Base-by-base conservation (phyloP, 2,888 invertebrate genomes). In the Megamerina dolium region DNA sequence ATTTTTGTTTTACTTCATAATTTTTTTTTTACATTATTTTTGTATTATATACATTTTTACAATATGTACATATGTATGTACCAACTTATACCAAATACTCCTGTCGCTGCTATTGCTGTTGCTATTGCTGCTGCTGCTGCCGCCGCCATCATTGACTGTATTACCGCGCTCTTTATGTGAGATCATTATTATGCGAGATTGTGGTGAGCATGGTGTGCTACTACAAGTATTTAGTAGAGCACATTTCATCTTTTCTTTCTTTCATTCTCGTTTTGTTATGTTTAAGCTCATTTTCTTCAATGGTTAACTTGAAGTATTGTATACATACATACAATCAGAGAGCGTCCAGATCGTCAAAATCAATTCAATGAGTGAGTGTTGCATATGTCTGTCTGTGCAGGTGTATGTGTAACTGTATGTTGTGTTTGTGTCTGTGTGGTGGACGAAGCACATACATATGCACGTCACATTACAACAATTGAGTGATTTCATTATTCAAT, bases 161-260 rank as follows among this genome's bases (percentile, higher is more conserved):
- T n/a, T n/a, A n/a, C n/a, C n/a, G n/a, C n/a, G n/a, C n/a, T 19
- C 26, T 9, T 27, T 47, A 42, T 37, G 45, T 66, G 64, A 64
- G 64, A 64, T 64, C 64, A 64, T 59, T 55, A 54, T 48, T 51
- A 57, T 59, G 63, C 63, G 64, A 63, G 64, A 61, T 55, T 60
- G n/a, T n/a, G n/a, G n/a, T n/a, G n/a, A n/a, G n/a, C n/a, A n/a
- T n/a, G n/a, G n/a, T n/a, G n/a, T n/a, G n/a, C 16, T 9, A 6
- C 17, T 26, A 27, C 12, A 37, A 27, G 18, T 29, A 10, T 19
- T 32, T 16, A 16, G 5, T 13, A 30, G 3, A 32, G 17, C 32
- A 32, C 17, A 17, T 16, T 8, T 32, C 19, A 5, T n/a, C 5
- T 17, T 18, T 19, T 10, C 14, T 30, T 14, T 3, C 13, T 20